These are phyloP conservation scores for Saccostrea glomerata DNA, from an alignment of 1,140 invertebrate genomes.

Conservation along the genomic window DNA sequence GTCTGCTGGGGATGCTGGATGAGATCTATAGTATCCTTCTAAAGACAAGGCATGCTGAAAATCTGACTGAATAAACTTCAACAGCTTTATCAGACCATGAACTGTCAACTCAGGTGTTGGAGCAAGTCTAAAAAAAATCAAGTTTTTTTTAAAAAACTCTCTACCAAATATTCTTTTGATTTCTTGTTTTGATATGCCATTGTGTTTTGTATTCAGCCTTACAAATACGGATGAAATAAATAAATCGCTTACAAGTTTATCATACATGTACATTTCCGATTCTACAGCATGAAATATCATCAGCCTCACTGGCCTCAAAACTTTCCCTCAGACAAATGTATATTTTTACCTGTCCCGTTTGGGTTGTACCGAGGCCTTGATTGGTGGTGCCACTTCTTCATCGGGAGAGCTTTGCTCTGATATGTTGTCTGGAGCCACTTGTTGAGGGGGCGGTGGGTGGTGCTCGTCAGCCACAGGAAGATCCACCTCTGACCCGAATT, in stretches of 20 bases:
- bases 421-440: conserved; percentile 44
- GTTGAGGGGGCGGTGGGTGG: conserved; percentile 47
- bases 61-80: conserved; percentile 66
- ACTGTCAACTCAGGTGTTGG: conserved; percentile 64
- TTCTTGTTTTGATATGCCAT: too few species aligned
- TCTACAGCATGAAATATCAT: not conserved
- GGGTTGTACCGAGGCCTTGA: conserved; percentile 29
- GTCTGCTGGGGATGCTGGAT: conserved; percentile 57
- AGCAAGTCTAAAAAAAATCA: conserved; percentile 45
- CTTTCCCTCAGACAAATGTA: conserved; percentile 2
- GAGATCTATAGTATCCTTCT: conserved; percentile 69
- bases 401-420: conserved; percentile 54
- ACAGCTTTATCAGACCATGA: conserved; percentile 64
- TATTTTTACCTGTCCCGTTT: conserved; percentile 28
- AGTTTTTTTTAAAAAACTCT: too few species aligned
- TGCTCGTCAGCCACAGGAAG: conserved; percentile 44
- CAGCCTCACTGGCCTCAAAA: not conserved
- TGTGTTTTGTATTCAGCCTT: too few species aligned
- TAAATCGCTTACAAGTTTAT: too few species aligned
- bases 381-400: conserved; percentile 31
- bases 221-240: too few species aligned
- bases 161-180: not conserved
- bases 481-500: conserved; percentile 61
- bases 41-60: conserved; percentile 62
- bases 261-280: too few species aligned